These are phyloP conservation scores for Drosophila sturtevanti DNA, from an alignment of 1,140 invertebrate species.

Conservation along the genomic window DNA sequence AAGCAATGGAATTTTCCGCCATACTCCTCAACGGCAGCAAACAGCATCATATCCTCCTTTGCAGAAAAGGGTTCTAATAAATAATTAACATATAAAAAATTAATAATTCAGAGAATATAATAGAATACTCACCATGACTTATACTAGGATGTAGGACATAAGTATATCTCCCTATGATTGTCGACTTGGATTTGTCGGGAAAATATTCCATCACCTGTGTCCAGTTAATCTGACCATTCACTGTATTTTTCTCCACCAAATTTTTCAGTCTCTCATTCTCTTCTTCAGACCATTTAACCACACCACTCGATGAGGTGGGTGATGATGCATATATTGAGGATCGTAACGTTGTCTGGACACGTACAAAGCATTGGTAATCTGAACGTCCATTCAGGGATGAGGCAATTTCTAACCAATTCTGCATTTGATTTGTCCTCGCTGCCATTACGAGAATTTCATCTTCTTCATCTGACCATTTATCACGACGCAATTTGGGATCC, in stretches of 20 bases:
- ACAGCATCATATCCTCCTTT: constrained; percentile 86
- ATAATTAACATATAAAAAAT: not conserved
- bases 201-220: constrained; percentile 85
- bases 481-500: constrained; percentile 87
- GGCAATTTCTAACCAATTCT: constrained; percentile 88
- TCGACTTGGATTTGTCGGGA: constrained; percentile 85
- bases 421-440: constrained; percentile 83
- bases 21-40: constrained; percentile 85
- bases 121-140: constrained; percentile 52
- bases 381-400: constrained; percentile 84
- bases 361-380: constrained; percentile 87
- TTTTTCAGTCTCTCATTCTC: constrained; percentile 85
- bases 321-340: constrained; percentile 75
- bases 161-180: constrained; percentile 85
- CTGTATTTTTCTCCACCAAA: constrained; percentile 84
- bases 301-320: constrained; percentile 56
- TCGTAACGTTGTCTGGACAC: constrained; percentile 84
- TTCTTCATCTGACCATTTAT: constrained; percentile 85
- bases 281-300: constrained; percentile 84
- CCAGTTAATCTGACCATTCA: constrained; percentile 87
- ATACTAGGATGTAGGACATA: constrained; percentile 81
- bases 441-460: constrained; percentile 83
- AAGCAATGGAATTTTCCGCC: constrained; percentile 85
- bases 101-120: not conserved
- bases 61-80: constrained; percentile 82